A percentile compares a stretch with the other conserved stretches of the same genome.
phyloP scores from a whole-genome alignment of 2,797 vertebrate genomes.

The Rachycentron canadum region DNA sequence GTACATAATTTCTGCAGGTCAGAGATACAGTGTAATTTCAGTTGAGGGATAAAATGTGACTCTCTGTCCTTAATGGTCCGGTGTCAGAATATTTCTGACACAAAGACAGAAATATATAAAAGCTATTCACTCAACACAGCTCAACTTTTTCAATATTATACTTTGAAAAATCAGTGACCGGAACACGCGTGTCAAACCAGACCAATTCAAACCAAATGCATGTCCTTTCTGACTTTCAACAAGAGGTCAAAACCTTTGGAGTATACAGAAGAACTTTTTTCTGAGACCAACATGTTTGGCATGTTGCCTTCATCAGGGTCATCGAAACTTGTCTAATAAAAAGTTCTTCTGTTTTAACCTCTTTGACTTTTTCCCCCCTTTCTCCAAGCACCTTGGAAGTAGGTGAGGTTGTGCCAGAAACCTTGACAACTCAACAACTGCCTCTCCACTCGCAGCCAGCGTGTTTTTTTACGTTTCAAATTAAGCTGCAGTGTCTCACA shows the following conservation, averaged over 20 bases:
- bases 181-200: background rate
- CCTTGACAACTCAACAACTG: background rate
- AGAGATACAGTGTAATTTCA: background rate
- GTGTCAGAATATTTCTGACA: background rate
- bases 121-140: background rate
- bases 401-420: no score
- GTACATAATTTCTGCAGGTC: background rate
- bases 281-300: no score
- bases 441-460: background rate
- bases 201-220: slow-evolving; percentile 10
- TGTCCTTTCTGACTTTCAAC: background rate
- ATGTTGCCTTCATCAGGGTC: no score
- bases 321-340: no score
- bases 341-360: no score
- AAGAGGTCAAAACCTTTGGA: no score
- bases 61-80: background rate
- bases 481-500: background rate
- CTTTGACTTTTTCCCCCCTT: no score
- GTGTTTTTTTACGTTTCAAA: background rate
- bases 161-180: background rate
- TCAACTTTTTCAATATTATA: background rate
- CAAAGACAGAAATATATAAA: background rate
- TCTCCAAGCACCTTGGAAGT: no score
- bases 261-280: no score
- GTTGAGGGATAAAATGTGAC: background rate